These are phyloP conservation scores for Tetropium fuscum DNA, from an alignment of 2,888 invertebrate species.

Conservation along the genomic window DNA sequence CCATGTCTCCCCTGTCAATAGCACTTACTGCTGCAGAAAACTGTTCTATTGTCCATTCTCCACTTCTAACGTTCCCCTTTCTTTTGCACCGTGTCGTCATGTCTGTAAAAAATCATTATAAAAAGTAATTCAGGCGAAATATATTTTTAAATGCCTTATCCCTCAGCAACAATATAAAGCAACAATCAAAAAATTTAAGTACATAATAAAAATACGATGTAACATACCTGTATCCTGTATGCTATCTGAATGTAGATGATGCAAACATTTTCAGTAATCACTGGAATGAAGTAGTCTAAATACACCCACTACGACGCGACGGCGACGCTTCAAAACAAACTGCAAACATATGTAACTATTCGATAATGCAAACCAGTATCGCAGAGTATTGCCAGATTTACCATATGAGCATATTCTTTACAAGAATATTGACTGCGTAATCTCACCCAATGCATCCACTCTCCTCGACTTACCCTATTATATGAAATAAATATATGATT, in stretches of 20 bases:
- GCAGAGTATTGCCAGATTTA: background rate
- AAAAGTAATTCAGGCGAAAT: too few species aligned
- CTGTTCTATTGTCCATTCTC: too few species aligned
- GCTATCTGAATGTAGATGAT: background rate
- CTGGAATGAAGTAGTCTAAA: background rate
- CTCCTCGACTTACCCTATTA: background rate
- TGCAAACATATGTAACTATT: background rate
- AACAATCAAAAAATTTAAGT: too few species aligned
- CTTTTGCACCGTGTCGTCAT: too few species aligned
- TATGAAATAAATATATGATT: too few species aligned
- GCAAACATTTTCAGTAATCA: background rate
- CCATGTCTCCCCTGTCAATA: too few species aligned
- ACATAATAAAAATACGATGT: background rate
- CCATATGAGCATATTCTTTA: background rate
- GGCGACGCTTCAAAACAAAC: background rate
- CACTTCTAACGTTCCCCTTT: too few species aligned
- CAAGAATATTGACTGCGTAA: background rate
- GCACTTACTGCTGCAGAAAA: too few species aligned
- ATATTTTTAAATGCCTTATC: background rate
- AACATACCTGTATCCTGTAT: background rate
- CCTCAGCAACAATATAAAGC: background rate
- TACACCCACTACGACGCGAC: background rate
- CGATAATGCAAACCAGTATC: background rate
- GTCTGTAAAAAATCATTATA: too few species aligned
- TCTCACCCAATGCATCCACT: background rate